These are phyloP conservation scores for Tachysurus vachellii DNA, from an alignment of 2,113 vertebrate species.

Conservation along the genomic window DNA sequence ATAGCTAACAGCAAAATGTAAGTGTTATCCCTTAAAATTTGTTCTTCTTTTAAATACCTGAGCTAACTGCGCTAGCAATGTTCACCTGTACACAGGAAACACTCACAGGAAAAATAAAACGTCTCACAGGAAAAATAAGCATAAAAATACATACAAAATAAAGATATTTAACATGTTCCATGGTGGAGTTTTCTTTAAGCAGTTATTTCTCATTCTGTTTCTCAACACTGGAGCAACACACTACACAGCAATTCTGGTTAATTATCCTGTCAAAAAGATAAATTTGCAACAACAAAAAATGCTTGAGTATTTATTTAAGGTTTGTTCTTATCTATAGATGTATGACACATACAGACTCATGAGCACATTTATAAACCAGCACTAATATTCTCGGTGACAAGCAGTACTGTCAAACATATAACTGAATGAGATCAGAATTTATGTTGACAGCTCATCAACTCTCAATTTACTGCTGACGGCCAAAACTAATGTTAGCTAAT, in stretches of 20 bases:
- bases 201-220: neutral
- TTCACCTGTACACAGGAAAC: neutral
- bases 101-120: neutral
- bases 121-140: no score
- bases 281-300: neutral
- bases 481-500: conserved; percentile 14
- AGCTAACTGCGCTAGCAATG: neutral
- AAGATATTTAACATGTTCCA: neutral
- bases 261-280: neutral
- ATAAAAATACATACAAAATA: neutral
- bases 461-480: neutral
- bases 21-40: neutral
- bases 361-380: neutral
- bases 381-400: neutral
- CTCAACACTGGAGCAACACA: conserved; percentile 10
- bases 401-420: conserved; percentile 14
- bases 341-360: neutral
- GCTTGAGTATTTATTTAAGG: neutral
- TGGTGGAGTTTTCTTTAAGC: neutral
- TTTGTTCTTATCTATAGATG: neutral
- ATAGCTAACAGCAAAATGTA: neutral
- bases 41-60: neutral
- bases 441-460: neutral
- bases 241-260: neutral
- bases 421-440: conserved; percentile 17